Evolutionary conservation across 2,888 invertebrate species (phyloP).

Genomic region (Cryptus armator): DNA sequence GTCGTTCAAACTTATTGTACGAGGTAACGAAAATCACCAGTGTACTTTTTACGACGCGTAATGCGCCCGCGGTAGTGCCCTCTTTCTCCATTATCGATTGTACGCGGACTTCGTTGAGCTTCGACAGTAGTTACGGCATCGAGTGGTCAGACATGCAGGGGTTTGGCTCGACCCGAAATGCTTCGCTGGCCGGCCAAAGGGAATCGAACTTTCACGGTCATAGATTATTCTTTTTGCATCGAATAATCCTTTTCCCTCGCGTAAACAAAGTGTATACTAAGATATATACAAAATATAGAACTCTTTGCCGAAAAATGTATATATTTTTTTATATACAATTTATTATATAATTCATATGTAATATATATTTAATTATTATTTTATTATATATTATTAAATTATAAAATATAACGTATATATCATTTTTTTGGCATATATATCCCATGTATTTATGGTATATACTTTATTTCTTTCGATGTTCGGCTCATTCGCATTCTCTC

Average conservation of each 20-base stretch:
- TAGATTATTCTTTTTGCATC: conserved; percentile 37
- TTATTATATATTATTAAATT: too few relatives aligned
- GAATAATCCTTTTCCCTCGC: conserved; percentile 53
- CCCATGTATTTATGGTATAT: too few relatives aligned
- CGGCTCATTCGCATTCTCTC: conserved; percentile 51
- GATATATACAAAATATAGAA: too few relatives aligned
- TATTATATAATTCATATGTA: too few relatives aligned
- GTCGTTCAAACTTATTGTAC: conserved; percentile 42
- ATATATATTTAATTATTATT: too few relatives aligned
- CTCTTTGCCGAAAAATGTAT: too few relatives aligned
- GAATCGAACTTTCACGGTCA: conserved; percentile 21
- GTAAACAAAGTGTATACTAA: background rate
- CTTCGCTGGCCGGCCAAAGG: conserved; percentile 29
- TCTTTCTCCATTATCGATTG: conserved; percentile 35
- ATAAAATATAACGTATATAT: too few relatives aligned
- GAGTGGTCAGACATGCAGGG: conserved; percentile 53
- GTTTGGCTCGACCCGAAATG: conserved; percentile 24
- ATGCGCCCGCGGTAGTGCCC: conserved; percentile 19
- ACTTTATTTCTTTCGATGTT: background rate
- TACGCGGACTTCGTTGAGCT: conserved; percentile 2
- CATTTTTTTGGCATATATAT: too few relatives aligned
- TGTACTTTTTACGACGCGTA: conserved; percentile 54
- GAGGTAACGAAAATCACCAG: conserved; percentile 51
- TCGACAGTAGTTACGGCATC: conserved; percentile 50
- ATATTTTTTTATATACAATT: too few relatives aligned